Base-by-base conservation (phyloP, 2,888 invertebrate species). In the Mayetiola destructor region DNA sequence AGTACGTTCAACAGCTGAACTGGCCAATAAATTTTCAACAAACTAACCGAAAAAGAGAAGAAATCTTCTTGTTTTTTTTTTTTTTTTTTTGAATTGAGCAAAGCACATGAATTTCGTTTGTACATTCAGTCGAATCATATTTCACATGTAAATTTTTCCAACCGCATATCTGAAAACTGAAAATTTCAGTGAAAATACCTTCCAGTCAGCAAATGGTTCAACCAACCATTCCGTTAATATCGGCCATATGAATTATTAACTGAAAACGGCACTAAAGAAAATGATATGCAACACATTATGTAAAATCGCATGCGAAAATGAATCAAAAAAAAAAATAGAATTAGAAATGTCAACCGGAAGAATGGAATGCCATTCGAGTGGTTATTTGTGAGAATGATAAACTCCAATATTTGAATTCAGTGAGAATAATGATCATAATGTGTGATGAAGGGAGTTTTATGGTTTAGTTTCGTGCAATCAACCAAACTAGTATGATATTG, bases 291-390 rank as follows among this genome's bases (percentile, higher is more conserved):
- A 42, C 23, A 39, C 23, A 42, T 20, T 18, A 8, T 40, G 16
- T n/a, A n/a, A n/a, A n/a, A n/a, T n/a, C n/a, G n/a, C n/a, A n/a
- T n/a, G 20, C 40, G 40, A 27, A 39, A 39, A n/a, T n/a, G 5
- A 48, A 48, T 23, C 27, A 27, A 48, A 48, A 48, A 48, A 48
- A 16, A 48, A n/a, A n/a, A n/a, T n/a, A n/a, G n/a, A n/a, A n/a
- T n/a, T n/a, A n/a, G n/a, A n/a, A n/a, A n/a, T n/a, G n/a, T 27
- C 48, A 48, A 48, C 48, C 48, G 48, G 48, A 48, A 48, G n/a
- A 48, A 27, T 48, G 27, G 16, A 48, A 48, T 48, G 23, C n/a
- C 4, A 27, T 27, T 14, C 32, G 29, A 6, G 18, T 48, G 14
- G 9, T n/a, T 9, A 27, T 27, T 23, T 48, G 8, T 48, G n/a